These are phyloP conservation scores for Zosterops lateralis DNA, from an alignment of 2,113 vertebrate genomes.

Conservation along the genomic window DNA sequence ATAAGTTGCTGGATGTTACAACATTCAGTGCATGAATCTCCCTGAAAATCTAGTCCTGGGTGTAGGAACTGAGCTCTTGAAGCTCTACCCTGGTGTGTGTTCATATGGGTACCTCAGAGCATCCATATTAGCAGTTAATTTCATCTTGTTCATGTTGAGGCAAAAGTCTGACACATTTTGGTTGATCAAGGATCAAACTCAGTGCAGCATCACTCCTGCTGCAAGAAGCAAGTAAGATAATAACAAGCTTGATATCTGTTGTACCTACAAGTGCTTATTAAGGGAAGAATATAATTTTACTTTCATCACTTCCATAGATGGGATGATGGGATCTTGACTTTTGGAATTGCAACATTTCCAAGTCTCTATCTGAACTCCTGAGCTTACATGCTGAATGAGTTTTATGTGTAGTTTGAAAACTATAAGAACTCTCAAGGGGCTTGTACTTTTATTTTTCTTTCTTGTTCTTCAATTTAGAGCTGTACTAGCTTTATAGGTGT, in stretches of 20 bases:
- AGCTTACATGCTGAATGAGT: background rate
- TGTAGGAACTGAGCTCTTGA: background rate
- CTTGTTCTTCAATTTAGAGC: background rate
- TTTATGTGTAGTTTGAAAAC: background rate
- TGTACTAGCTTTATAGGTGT: background rate
- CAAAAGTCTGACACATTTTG: background rate
- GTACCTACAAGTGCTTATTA: background rate
- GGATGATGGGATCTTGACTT: background rate
- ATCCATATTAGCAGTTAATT: background rate
- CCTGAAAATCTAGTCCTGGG: background rate
- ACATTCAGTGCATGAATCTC: background rate
- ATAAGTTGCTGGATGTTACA: background rate
- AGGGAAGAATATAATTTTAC: background rate
- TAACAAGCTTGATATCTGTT: background rate
- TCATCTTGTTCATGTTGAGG: background rate
- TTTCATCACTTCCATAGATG: background rate
- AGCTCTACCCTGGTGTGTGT: background rate
- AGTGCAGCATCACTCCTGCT: background rate
- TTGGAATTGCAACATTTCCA: background rate
- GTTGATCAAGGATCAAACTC: background rate
- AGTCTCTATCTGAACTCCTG: background rate
- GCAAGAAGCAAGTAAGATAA: background rate
- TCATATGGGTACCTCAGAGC: background rate
- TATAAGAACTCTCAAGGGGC: background rate
- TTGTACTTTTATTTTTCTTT: background rate